A percentile compares a stretch with the other conserved stretches of the same genome.
phyloP scores from a whole-genome alignment of 2,797 vertebrate species.

The Acanthiza pusilla region DNA sequence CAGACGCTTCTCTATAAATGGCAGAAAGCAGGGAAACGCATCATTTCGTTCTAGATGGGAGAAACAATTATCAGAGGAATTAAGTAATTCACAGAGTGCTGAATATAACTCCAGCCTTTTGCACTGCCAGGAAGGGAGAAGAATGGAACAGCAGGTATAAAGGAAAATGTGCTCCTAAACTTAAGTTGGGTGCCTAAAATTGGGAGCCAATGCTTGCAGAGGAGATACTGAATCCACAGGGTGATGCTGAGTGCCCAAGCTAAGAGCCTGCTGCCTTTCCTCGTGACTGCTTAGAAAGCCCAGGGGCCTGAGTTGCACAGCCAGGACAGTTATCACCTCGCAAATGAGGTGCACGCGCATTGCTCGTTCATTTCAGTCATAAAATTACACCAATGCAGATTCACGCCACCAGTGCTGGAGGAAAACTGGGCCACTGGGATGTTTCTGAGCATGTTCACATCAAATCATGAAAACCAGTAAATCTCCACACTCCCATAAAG shows the following conservation, averaged over 20 bases:
- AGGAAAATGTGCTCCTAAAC: not conserved
- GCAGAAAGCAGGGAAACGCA: not conserved
- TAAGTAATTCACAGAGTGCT: not conserved
- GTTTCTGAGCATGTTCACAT: not conserved
- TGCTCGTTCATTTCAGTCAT: not conserved
- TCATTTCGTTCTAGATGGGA: not conserved
- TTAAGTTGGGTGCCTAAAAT: not conserved
- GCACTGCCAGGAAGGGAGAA: not conserved
- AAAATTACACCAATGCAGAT: not conserved
- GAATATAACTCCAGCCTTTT: not conserved
- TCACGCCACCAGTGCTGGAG: not conserved
- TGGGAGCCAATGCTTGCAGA: not conserved
- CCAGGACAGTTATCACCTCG: not conserved
- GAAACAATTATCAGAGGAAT: conserved; percentile 20
- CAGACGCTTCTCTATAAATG: conserved; percentile 4
- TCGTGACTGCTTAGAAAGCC: not conserved
- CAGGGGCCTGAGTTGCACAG: not conserved
- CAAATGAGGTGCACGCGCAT: not conserved
- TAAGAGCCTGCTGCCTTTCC: not conserved
- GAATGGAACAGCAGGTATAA: not conserved
- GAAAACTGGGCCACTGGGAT: not conserved
- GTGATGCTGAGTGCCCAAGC: not conserved
- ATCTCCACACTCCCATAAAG: not conserved
- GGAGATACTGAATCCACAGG: not conserved
- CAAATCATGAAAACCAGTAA: not conserved